Base-by-base conservation (phyloP, 2,797 vertebrate species). In the Novumbra hubbsi region DNA sequence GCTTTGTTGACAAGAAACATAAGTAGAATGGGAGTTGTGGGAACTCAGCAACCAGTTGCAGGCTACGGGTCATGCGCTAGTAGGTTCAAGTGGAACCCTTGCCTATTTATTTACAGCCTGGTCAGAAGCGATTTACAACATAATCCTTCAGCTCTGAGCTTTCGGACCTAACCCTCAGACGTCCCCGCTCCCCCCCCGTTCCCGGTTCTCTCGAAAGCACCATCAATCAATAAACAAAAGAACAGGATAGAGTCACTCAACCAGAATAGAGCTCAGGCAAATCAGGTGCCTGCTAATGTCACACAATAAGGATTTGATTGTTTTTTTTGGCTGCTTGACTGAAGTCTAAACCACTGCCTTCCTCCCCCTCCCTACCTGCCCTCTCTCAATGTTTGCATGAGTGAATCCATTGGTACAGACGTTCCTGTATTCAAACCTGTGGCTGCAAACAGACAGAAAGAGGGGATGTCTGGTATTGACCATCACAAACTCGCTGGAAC, bases 201-300 rank as follows among this genome's bases (percentile, higher is more conserved):
- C 5, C 41, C 41, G 66, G n/a, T 68, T 6, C 9, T 11, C 41
- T 45, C 14, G 12, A 45, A 45, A 45, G 41, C 41, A 66, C 41
- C 41, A 45, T 45, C 41, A 45, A 45, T 45, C 41, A 45, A 45
- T 21, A 67, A 67, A 67, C 65, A 50, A 50, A 70, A 70, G 45
- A 52, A 52, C 68, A 70, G 68, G 68, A 70, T 70, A 12, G 17
- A 60, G 8, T 49, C 68, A 70, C 30, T 70, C 68, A 70, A 28
- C 48, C 68, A 70, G 68, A 52, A 70, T 49, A 52, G 48, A 70
- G 19, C 27, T 52, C 49, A 70, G 68, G 48, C 68, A 70, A 70
- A 70, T 70, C 68, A 70, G 67, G 24, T 27, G 27, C 24, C 34
- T 70, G 28, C 17, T 49, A 28, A 17, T 50, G 21, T 49, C 68